A percentile compares a stretch with the other conserved stretches of the same genome.
phyloP scores from a whole-genome alignment of 2,888 invertebrate genomes.

The Drosophila nigricruria region DNA sequence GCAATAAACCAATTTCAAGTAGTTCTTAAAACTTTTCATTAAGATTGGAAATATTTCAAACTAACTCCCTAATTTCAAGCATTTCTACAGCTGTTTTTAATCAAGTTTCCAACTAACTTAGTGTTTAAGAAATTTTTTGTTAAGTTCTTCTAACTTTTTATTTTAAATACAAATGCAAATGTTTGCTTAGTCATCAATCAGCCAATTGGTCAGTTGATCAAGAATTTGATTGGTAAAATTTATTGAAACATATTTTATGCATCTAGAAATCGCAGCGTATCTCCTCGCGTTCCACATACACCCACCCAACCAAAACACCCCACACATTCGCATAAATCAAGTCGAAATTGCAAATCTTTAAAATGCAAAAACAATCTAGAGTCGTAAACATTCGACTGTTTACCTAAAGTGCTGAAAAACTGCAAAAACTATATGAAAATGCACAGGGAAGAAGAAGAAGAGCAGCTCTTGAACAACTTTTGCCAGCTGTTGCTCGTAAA shows the following conservation, averaged over 20 bases:
- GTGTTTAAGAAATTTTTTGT: too few relatives aligned
- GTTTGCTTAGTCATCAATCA: neutral
- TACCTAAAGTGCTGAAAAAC: constrained; percentile 13
- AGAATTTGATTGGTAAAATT: neutral
- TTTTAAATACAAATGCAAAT: neutral
- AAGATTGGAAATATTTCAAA: neutral
- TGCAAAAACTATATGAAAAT: neutral
- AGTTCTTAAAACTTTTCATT: neutral
- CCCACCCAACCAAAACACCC: neutral
- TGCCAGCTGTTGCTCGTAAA: constrained; percentile 11
- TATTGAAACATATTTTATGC: neutral
- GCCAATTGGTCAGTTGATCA: neutral
- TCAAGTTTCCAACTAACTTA: neutral
- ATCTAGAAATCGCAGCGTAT: neutral
- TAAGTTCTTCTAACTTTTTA: neutral
- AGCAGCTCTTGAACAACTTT: constrained; percentile 9
- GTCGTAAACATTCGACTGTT: constrained; percentile 41
- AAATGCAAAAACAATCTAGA: constrained; percentile 30
- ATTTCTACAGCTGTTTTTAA: neutral
- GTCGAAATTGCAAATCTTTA: constrained; percentile 12
- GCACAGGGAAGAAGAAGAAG: constrained; percentile 1
- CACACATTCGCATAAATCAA: neutral
- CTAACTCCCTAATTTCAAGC: too few relatives aligned
- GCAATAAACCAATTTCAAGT: neutral
- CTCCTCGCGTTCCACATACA: neutral